Evolutionary conservation across 2,797 vertebrate species (phyloP).

Genomic region (Cryptoprocta ferox): DNA sequence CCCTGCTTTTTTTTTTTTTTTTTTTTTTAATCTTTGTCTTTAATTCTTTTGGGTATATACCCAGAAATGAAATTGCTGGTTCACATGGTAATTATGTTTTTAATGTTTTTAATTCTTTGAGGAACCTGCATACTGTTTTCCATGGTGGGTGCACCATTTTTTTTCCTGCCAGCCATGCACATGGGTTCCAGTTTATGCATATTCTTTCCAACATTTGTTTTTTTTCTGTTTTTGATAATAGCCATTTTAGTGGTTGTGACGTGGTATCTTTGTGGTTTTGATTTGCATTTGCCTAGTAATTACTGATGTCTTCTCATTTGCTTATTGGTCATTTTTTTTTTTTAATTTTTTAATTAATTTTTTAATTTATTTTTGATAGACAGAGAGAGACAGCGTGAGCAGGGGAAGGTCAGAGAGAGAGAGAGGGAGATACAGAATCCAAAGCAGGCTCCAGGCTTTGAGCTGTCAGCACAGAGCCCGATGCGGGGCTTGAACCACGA

Average conservation of each 20-base stretch:
- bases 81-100: neutral
- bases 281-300: neutral
- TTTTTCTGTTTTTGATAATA: neutral
- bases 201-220: neutral
- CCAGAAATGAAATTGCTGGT: neutral
- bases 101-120: neutral
- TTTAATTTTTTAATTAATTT: too few relatives aligned
- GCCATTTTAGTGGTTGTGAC: neutral
- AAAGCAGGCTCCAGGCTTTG: too few relatives aligned
- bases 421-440: too few relatives aligned
- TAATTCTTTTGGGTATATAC: neutral
- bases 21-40: neutral
- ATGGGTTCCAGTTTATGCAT: neutral
- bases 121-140: neutral
- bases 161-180: neutral
- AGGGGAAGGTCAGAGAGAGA: too few relatives aligned
- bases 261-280: neutral
- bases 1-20: neutral
- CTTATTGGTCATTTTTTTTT: neutral
- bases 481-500: too few relatives aligned
- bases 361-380: too few relatives aligned
- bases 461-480: too few relatives aligned
- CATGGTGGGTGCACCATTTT: neutral
- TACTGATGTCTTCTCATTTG: neutral
- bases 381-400: too few relatives aligned